Evolutionary conservation across 2,113 vertebrate species (phyloP).

Genomic region (Ondatra zibethicus): DNA sequence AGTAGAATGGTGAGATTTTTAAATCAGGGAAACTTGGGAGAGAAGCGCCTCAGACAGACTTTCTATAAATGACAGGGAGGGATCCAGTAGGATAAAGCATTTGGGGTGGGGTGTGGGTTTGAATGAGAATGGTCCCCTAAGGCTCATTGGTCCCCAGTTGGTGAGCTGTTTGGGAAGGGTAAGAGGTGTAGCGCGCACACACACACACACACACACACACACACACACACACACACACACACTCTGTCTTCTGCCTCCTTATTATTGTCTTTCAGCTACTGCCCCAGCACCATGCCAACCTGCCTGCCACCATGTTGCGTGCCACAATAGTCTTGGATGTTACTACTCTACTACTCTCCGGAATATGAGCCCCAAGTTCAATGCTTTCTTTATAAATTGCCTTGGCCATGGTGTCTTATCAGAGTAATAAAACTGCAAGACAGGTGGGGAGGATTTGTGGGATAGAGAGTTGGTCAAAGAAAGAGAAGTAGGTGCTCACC

Average conservation of each 20-base stretch:
- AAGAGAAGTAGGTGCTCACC: neutral
- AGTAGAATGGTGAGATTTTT: neutral
- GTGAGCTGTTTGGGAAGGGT: neutral
- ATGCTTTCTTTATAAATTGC: neutral
- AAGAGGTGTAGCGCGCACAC: no score
- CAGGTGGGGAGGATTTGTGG: no score
- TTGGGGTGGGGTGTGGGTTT: rapidly evolving
- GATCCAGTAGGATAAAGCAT: neutral
- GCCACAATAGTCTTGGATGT: neutral
- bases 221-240: no score
- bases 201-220: no score
- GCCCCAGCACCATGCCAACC: neutral
- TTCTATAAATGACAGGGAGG: neutral
- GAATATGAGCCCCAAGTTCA: no score
- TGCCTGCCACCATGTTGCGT: neutral
- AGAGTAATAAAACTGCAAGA: neutral
- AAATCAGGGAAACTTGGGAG: neutral
- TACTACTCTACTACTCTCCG: neutral
- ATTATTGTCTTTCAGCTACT: neutral
- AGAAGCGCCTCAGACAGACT: neutral
- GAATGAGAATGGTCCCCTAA: neutral
- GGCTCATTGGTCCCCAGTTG: neutral
- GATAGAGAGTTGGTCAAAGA: neutral
- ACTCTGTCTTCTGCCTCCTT: no score
- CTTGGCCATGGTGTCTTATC: neutral